These are phyloP conservation scores for Sus cebifrons DNA, from an alignment of 2,797 vertebrate genomes.

Conservation along the genomic window DNA sequence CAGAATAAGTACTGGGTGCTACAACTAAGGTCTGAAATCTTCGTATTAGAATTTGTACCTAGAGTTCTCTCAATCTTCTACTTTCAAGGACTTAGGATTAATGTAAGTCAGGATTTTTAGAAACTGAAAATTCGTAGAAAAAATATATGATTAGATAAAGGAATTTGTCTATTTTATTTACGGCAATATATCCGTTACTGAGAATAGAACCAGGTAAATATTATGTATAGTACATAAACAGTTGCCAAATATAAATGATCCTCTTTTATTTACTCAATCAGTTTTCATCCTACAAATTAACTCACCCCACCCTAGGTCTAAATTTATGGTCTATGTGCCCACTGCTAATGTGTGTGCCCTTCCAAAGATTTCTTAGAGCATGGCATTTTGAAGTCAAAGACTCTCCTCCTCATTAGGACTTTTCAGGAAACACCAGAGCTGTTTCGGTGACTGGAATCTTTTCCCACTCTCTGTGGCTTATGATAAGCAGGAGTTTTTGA, in stretches of 20 bases:
- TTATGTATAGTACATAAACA: neutral
- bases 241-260: neutral
- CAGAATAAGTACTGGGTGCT: neutral
- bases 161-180: neutral
- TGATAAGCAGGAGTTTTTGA: neutral
- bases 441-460: neutral
- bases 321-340: neutral
- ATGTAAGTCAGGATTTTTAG: neutral
- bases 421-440: neutral
- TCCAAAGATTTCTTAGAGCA: neutral
- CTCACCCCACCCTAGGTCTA: neutral
- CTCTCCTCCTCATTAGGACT: neutral
- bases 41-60: neutral
- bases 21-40: neutral
- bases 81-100: neutral
- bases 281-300: neutral
- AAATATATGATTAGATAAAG: neutral
- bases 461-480: neutral
- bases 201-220: neutral
- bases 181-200: fast-evolving
- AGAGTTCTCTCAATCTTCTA: neutral
- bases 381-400: neutral
- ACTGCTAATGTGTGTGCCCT: neutral
- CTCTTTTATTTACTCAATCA: neutral
- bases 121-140: neutral